Evolutionary conservation across 2,113 vertebrate species (phyloP).

Genomic region (Hydrolagus affinis): DNA sequence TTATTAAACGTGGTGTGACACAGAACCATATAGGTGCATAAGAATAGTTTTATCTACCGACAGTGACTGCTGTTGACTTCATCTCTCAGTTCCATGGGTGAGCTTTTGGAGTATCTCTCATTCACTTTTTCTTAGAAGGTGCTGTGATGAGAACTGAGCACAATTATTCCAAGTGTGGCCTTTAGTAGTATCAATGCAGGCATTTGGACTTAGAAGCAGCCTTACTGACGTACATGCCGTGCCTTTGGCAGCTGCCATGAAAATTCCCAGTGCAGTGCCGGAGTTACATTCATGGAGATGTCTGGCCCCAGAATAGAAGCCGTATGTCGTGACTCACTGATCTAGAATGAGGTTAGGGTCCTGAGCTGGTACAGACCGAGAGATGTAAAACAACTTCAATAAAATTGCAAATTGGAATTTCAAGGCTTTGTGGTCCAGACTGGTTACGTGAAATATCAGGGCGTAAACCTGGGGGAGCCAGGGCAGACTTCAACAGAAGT

Average conservation of each 20-base stretch:
- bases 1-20: too few species aligned
- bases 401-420: not conserved
- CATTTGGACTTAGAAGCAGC: not conserved
- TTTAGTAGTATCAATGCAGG: not conserved
- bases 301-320: not conserved
- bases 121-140: not conserved
- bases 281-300: constrained; percentile 1
- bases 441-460: too few species aligned
- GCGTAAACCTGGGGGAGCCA: too few species aligned
- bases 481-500: too few species aligned
- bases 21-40: too few species aligned
- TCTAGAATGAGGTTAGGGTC: not conserved
- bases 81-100: not conserved
- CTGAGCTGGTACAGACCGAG: not conserved
- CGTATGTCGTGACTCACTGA: not conserved
- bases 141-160: not conserved
- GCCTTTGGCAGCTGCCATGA: constrained; percentile 6
- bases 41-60: too few species aligned
- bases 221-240: not conserved
- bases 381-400: constrained; percentile 1
- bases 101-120: not conserved
- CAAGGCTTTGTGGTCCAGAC: not conserved
- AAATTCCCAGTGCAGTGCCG: not conserved
- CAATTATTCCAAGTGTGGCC: not conserved
- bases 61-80: too few species aligned